These are phyloP conservation scores for Promerops cafer DNA, from an alignment of 2,113 vertebrate species.

Conservation along the genomic window DNA sequence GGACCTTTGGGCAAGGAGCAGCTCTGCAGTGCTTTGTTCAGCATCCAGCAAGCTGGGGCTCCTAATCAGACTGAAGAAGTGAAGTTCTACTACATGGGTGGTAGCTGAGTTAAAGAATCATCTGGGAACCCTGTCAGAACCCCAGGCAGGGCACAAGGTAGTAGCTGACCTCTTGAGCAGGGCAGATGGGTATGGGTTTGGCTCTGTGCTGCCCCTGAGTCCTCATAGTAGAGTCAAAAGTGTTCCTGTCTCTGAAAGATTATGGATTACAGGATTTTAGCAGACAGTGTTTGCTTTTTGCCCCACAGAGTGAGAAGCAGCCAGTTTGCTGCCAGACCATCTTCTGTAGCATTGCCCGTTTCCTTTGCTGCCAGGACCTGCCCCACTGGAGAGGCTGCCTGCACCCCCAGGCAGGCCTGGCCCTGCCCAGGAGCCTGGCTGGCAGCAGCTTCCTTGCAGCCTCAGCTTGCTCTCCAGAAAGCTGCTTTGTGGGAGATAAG, in stretches of 20 bases:
- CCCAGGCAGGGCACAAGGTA: background rate
- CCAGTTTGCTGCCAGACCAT: background rate
- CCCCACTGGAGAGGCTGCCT: background rate
- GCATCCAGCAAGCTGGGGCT: background rate
- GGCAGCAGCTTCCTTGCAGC: background rate
- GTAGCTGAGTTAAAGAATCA: background rate
- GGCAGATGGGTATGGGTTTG: background rate
- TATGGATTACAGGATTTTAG: background rate
- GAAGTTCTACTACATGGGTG: background rate
- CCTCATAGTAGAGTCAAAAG: background rate
- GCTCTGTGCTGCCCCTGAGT: background rate
- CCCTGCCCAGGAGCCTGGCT: background rate
- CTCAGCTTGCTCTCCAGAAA: background rate
- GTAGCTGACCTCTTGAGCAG: background rate
- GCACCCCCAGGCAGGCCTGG: background rate
- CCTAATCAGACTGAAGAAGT: background rate
- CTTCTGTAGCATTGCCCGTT: background rate
- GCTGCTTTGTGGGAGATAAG: background rate
- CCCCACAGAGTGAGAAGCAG: background rate
- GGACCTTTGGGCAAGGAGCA: background rate
- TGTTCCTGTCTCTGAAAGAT: background rate
- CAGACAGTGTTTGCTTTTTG: background rate
- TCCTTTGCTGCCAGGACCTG: background rate
- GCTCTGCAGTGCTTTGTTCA: background rate
- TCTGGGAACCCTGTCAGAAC: background rate